Conservation (phyloP, 2,888 invertebrate species). For the Drosophila putrida region DNA sequence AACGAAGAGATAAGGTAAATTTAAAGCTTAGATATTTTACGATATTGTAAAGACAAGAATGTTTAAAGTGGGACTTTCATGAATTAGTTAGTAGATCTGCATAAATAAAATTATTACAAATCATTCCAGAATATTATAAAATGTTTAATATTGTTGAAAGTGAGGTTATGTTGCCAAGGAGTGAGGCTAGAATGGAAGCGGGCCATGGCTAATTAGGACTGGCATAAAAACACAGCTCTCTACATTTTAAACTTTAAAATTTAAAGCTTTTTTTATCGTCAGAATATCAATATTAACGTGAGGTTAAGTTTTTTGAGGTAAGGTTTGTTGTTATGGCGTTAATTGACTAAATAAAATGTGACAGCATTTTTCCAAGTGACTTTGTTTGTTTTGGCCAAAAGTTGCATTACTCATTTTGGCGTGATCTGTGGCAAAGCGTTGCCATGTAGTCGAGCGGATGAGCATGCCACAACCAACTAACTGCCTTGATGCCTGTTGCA, state of each 20-base stretch:
- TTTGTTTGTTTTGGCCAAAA: constrained; percentile 3
- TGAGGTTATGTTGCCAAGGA: constrained; percentile 8
- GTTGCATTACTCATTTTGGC: constrained; percentile 37
- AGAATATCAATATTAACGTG: not conserved
- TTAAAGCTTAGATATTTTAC: not conserved
- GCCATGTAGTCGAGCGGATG: constrained; percentile 42
- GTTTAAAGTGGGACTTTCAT: no score
- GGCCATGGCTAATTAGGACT: no score
- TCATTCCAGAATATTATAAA: no score
- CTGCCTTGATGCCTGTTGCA: constrained; percentile 59
- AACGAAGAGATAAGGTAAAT: not conserved
- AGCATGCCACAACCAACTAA: constrained; percentile 74
- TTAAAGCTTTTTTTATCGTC: not conserved
- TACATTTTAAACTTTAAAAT: no score
- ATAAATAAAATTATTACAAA: no score
- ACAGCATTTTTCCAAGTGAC: not conserved
- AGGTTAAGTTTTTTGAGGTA: constrained; percentile 5
- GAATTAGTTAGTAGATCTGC: no score
- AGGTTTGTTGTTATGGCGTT: not conserved
- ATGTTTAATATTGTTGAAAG: not conserved
- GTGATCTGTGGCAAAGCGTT: constrained; percentile 50
- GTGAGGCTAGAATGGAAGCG: constrained; percentile 1
- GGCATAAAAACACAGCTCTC: not conserved
- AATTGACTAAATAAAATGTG: constrained; percentile 8
- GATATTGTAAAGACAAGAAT: no score